Evolutionary conservation across 2,113 vertebrate genomes (phyloP).

Genomic region (Aptenodytes patagonicus): DNA sequence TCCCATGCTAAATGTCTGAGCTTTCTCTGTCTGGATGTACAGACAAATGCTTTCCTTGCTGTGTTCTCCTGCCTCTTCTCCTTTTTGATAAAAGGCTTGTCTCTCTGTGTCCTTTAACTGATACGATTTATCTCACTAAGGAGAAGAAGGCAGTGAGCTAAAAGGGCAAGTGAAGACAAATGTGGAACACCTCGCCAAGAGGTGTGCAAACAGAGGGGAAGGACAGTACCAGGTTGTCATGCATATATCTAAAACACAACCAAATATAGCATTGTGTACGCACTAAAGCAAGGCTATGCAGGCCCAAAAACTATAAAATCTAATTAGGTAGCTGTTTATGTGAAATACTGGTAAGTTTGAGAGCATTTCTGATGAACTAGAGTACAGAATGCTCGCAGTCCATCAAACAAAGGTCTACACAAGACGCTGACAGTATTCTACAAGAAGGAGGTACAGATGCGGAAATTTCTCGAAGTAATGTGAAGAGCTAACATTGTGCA

Average conservation of each 20-base stretch:
- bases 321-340: not conserved
- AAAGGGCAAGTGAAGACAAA: not conserved
- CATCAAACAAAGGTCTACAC: not conserved
- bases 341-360: not conserved
- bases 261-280: rapidly evolving
- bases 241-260: not conserved
- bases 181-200: not conserved
- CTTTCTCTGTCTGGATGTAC: not conserved
- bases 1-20: not conserved
- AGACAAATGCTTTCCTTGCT: not conserved
- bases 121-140: not conserved
- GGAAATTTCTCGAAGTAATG: not conserved
- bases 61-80: not conserved
- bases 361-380: not conserved
- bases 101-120: not conserved
- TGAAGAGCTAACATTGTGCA: not conserved
- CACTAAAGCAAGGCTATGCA: not conserved
- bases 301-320: not conserved
- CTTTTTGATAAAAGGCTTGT: not conserved
- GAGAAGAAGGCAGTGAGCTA: not conserved
- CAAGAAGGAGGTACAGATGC: not conserved
- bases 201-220: not conserved
- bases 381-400: not conserved
- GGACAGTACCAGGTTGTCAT: not conserved
- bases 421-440: not conserved